phyloP scores from a whole-genome alignment of 2,797 vertebrate species.

The Brachyalestes nurse region DNA sequence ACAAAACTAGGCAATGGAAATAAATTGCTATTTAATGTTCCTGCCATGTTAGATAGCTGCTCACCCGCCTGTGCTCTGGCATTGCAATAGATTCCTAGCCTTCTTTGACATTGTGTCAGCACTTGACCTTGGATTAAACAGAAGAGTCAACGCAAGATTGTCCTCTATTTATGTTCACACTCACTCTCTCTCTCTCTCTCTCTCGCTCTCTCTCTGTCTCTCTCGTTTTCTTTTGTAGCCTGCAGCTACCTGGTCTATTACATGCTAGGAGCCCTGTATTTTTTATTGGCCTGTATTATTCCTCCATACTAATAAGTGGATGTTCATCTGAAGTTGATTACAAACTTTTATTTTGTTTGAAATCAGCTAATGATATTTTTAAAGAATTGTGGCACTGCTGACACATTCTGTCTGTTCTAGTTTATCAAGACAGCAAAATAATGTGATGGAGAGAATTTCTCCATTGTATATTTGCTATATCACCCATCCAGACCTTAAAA shows the following conservation, averaged over 20 bases:
- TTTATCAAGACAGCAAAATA: too few species aligned
- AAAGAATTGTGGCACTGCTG: too few species aligned
- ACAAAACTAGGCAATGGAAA: slow-evolving; percentile 64
- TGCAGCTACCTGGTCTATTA: slow-evolving; percentile 36
- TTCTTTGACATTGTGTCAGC: slow-evolving; percentile 43
- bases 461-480: too few species aligned
- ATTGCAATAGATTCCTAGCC: slow-evolving; percentile 39
- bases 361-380: too few species aligned
- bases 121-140: slow-evolving; percentile 53
- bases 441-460: too few species aligned
- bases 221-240: slow-evolving; percentile 6
- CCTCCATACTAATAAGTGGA: background rate
- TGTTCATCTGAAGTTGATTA: background rate
- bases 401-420: too few species aligned
- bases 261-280: slow-evolving; percentile 10
- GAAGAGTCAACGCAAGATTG: slow-evolving; percentile 47
- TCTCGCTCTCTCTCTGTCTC: slow-evolving; percentile 9
- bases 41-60: slow-evolving; percentile 70
- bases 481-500: background rate
- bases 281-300: slow-evolving; percentile 1
- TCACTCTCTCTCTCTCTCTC: slow-evolving; percentile 16
- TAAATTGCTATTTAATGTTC: slow-evolving; percentile 73
- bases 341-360: background rate
- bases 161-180: slow-evolving; percentile 29
- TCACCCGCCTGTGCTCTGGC: slow-evolving; percentile 55